phyloP scores from a whole-genome alignment of 2,113 vertebrate species.

The Microtus montanus region DNA sequence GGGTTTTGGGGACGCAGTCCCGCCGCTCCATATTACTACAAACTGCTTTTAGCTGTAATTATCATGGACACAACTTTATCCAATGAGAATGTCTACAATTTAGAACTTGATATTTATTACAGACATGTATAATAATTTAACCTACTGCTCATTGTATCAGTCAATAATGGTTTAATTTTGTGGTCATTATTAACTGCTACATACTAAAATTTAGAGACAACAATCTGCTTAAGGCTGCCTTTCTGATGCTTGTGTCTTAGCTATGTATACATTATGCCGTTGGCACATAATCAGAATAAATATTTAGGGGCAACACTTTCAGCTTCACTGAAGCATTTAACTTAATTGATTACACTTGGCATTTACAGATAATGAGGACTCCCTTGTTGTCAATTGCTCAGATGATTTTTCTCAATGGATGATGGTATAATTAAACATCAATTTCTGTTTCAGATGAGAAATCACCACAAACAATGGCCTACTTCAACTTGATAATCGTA shows the following conservation, averaged over 20 bases:
- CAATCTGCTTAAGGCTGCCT: not conserved
- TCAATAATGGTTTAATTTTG: not conserved
- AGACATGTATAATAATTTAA: not conserved
- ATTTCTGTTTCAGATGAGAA: conserved; percentile 62
- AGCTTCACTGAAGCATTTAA: conserved; percentile 65
- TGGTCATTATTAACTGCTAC: not conserved
- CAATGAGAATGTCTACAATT: not conserved
- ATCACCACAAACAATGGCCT: not conserved
- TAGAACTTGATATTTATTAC: not conserved
- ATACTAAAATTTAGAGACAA: not conserved
- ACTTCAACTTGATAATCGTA: not conserved
- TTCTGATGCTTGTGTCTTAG: not conserved
- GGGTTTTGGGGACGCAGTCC: too few species aligned
- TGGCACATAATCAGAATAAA: conserved; percentile 58
- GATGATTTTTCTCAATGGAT: conserved; percentile 56
- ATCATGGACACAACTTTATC: not conserved
- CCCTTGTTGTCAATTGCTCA: conserved; percentile 51
- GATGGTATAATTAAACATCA: conserved; percentile 64
- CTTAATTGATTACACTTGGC: conserved; percentile 65
- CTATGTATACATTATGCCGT: not conserved
- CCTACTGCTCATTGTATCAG: not conserved
- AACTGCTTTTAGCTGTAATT: not conserved
- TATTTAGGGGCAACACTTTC: conserved; percentile 59
- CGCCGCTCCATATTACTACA: too few species aligned
- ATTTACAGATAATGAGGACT: conserved; percentile 59